Percentiles rank a stretch among this genome's conserved stretches.
phyloP scores from a whole-genome alignment of 2,113 vertebrate genomes.

The Brevimyrus niger region DNA sequence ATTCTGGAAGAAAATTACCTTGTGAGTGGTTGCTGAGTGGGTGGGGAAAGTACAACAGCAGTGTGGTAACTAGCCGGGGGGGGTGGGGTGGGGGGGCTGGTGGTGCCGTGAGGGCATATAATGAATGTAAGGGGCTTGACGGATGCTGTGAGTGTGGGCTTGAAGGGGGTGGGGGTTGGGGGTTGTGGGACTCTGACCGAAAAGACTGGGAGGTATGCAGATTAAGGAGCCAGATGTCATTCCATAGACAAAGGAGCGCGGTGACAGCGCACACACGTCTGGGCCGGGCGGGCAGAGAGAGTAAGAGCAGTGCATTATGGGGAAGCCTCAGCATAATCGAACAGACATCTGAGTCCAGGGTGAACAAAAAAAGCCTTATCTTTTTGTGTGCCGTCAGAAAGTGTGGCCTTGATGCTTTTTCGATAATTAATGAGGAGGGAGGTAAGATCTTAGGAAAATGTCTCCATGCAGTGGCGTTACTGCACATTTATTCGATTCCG shows the following conservation, averaged over 20 bases:
- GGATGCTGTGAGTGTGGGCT: neutral
- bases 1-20: neutral
- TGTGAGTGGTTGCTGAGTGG: neutral
- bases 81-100: neutral
- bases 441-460: neutral
- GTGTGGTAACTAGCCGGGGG: neutral
- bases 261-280: neutral
- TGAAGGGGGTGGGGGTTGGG: too few relatives aligned
- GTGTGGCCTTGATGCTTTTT: neutral
- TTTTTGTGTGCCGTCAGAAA: neutral
- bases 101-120: neutral
- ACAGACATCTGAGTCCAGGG: neutral
- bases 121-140: neutral
- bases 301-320: neutral
- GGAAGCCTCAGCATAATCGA: neutral
- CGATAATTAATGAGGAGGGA: neutral
- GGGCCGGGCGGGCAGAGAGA: neutral
- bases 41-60: neutral
- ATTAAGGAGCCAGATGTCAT: neutral
- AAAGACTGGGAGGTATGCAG: neutral
- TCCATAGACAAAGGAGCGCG: neutral
- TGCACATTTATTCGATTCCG: neutral
- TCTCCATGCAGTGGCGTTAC: neutral
- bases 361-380: neutral
- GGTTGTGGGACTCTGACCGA: neutral